Evolutionary conservation across 2,113 vertebrate genomes (phyloP), one percentile per base, ranked within the genome.

Genomic region (Spilogale gracilis): DNA sequence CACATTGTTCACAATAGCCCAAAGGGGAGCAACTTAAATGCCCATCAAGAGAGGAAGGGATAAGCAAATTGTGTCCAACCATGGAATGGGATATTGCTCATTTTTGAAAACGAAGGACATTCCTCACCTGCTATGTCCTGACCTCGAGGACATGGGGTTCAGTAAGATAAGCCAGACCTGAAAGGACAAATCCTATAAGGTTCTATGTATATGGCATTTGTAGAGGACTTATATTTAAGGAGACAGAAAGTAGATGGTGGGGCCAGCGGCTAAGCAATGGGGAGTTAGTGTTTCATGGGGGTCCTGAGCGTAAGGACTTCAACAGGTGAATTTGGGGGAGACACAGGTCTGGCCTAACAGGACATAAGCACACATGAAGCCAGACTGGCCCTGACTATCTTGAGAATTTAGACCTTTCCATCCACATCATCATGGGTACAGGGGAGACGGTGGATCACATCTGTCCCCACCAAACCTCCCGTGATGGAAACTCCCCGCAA

Each of bases 341-440:
- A 30, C 23, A 9, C 2, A 7, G 1, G 9, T 20, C 56, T 4
- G 21, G 43, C 45, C 13, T 7, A 13, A 21, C 21, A 38, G 25
- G 48, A 21, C 9, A 2, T 48, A 43, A 20, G 5, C 0, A 9
- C 38, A 18, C 13, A 2, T 5, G 14, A 17, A 7, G 4, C 6
- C 3, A 21, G 23, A 48, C 52, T 30, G 84, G 61, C 10, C 43
- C 30, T 20, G 6, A 38, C 7, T 16, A 17, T 20, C 52, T 38
- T 7, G 43, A 30, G 16, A 25, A 43, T 16, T 3, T 18, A 17
- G 30, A 38, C 7, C 6, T 71, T 73, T 21, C 23, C 30, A 30
- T 54, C 43, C 21, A 16, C 2, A 4, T 43, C 9, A 6, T 67
- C 38, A 0, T 11, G 17, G 0, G 2, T 9, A 2, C 21, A 2